A percentile compares a stretch with the other conserved stretches of the same genome.
These are phyloP conservation scores for Mycteria americana DNA, from an alignment of 2,797 vertebrate species.

Conservation along the genomic window DNA sequence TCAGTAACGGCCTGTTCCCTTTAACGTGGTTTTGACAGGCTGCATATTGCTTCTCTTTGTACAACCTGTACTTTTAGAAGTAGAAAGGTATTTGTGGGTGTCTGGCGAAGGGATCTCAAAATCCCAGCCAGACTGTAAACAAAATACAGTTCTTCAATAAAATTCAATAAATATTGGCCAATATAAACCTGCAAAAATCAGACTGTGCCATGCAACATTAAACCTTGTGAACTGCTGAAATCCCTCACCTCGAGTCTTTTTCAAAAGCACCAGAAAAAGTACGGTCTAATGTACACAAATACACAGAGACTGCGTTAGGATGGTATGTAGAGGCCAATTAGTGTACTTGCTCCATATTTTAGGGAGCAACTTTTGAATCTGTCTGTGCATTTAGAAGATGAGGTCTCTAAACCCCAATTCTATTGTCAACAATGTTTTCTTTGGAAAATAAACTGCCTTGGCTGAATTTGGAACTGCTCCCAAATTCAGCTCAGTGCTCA, in stretches of 20 bases:
- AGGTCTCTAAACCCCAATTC: neutral
- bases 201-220: constrained; percentile 55
- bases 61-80: constrained; percentile 60
- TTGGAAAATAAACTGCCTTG: constrained; percentile 21
- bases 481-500: neutral
- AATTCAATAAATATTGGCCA: constrained; percentile 63
- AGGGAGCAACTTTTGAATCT: neutral
- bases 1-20: neutral
- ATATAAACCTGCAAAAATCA: constrained; percentile 55
- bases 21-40: neutral
- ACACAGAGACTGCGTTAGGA: neutral
- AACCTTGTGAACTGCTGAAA: constrained; percentile 57
- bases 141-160: constrained; percentile 66
- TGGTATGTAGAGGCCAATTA: neutral
- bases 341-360: neutral
- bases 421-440: constrained; percentile 34
- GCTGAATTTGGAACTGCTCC: neutral
- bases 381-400: neutral
- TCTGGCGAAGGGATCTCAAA: constrained; percentile 61
- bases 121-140: constrained; percentile 71
- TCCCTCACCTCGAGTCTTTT: constrained; percentile 22
- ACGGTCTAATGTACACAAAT: constrained; percentile 10
- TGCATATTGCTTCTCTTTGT: constrained; percentile 44
- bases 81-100: constrained; percentile 52
- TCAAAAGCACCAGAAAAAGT: constrained; percentile 25